These are phyloP conservation scores for Heliconius sara DNA, from an alignment of 2,888 invertebrate species.

Conservation along the genomic window DNA sequence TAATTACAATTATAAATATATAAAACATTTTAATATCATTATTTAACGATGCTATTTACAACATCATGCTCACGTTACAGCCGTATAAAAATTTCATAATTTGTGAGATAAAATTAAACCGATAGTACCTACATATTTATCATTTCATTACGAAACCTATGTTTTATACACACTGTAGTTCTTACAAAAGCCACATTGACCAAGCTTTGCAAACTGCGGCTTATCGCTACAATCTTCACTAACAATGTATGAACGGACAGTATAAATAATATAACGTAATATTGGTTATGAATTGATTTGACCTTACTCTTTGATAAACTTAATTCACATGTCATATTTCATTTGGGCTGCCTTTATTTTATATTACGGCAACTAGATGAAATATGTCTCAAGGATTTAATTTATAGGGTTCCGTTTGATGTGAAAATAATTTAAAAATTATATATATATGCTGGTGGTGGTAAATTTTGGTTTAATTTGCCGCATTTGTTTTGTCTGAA, in stretches of 20 bases:
- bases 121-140: slow-evolving; percentile 31
- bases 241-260: slow-evolving; percentile 36
- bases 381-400: not conserved
- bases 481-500: not conserved
- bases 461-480: not conserved
- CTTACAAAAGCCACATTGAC: slow-evolving; percentile 38
- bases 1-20: not conserved
- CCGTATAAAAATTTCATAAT: slow-evolving; percentile 20
- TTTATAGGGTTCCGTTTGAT: not conserved
- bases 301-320: slow-evolving; percentile 36
- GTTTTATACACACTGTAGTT: slow-evolving; percentile 30
- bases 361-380: slow-evolving; percentile 7
- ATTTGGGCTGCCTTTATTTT: slow-evolving; percentile 16
- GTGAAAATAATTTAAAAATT: not conserved
- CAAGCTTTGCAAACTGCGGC: slow-evolving; percentile 33
- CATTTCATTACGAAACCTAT: slow-evolving; percentile 32
- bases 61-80: not conserved
- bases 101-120: slow-evolving; percentile 25
- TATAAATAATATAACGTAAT: slow-evolving; percentile 31
- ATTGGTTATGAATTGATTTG: slow-evolving; percentile 36
- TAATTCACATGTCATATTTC: slow-evolving; percentile 34
- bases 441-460: not conserved
- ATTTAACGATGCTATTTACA: slow-evolving; percentile 14
- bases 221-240: slow-evolving; percentile 37
- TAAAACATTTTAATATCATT: not conserved